Evolutionary conservation across 2,888 invertebrate genomes (phyloP), one percentile per base, ranked within the genome.

Genomic region (Pristionchus arcanus): DNA sequence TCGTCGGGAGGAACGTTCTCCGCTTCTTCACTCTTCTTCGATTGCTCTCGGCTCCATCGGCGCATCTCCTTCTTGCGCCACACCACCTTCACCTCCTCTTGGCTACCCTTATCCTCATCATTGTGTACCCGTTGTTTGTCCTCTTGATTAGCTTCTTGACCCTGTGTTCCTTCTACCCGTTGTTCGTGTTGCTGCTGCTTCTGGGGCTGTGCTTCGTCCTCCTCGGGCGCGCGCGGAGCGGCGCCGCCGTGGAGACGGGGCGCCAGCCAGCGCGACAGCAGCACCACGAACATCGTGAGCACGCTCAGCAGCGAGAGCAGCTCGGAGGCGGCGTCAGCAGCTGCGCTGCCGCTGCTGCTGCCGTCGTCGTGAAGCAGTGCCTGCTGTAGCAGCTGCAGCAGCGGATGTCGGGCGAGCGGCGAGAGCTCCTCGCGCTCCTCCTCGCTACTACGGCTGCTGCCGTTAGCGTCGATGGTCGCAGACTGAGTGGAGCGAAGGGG

Each of bases 231-330:
- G 42, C 42, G 42, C 42, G 9, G 42, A 49, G 42, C 42, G 9
- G 42, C 42, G 37, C 7, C 85, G 63, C 49, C 86, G 25, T 25
- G 89, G 13, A 89, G 83, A 15, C 89, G 81, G 5, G 89, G 89
- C 42, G 81, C 83, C 66, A 89, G 31, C 89, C 89, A 89, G 28
- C 89, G 55, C 28, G 42, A 49, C 81, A 89, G 83, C 81, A 89
- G 66, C 81, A 89, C 89, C 28, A 89, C 83, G 49, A 89, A 89
- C 89, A 89, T 89, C 28, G 89, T 89, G 66, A 89, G 63, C 25
- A 83, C 19, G 28, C 42, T 31, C 49, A 89, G 81, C 34, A 89
- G 83, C 34, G 89, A 83, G 49, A 81, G 19, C 89, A 89, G 89
- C 49, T 55, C 66, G 25, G 11, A 21, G 59, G 34, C 34, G 59